These are phyloP conservation scores for Romanogobio albipinnatus DNA, from an alignment of 2,113 vertebrate species.

Conservation along the genomic window DNA sequence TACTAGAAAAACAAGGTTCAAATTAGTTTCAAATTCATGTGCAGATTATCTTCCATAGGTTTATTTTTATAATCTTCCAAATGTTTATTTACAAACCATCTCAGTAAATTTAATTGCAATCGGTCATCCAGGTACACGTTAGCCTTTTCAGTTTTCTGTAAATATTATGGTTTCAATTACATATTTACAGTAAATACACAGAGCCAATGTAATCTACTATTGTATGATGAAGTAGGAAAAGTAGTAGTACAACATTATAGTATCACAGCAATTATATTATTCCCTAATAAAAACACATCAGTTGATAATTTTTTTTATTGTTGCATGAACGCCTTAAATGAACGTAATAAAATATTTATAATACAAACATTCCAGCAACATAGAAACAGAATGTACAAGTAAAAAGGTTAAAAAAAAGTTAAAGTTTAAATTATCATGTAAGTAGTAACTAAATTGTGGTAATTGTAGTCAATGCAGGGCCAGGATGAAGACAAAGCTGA, in stretches of 20 bases:
- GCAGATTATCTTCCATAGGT: not conserved
- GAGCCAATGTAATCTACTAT: not conserved
- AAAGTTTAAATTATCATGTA: not conserved
- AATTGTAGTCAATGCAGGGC: not conserved
- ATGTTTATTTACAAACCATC: not conserved
- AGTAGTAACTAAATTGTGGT: not conserved
- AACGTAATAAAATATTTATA: constrained; percentile 1
- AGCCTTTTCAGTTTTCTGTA: not conserved
- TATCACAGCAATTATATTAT: not conserved
- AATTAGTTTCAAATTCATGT: not conserved
- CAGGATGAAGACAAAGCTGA: not conserved
- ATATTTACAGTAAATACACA: not conserved
- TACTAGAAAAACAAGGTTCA: not conserved
- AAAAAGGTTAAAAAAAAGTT: not conserved
- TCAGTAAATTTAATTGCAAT: not conserved
- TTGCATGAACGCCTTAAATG: constrained; percentile 12
- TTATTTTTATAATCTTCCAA: not conserved
- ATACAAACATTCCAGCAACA: constrained; percentile 24
- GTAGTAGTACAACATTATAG: not conserved
- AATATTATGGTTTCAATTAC: not conserved
- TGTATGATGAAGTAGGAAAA: not conserved
- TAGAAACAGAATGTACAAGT: not conserved
- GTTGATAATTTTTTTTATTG: not conserved
- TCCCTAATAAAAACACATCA: not conserved
- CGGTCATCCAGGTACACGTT: not conserved